Percentiles rank a stretch among this genome's conserved stretches.
Conservation (phyloP, 2,113 vertebrate genomes). For the Callorhinus ursinus region DNA sequence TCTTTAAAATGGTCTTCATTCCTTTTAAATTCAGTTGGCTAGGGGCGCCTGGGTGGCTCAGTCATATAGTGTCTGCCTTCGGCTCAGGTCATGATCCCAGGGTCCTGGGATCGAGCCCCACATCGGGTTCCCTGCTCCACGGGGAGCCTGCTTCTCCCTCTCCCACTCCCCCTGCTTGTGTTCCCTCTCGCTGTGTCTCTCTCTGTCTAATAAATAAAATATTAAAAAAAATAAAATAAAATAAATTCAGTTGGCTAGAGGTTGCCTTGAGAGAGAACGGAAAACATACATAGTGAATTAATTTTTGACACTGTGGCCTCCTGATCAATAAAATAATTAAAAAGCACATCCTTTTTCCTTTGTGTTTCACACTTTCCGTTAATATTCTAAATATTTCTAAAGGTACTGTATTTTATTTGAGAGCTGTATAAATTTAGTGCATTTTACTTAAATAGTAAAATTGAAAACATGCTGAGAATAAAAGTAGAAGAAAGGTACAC, state of each 20-base stretch:
- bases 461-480: neutral
- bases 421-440: neutral
- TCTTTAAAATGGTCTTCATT: neutral
- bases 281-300: neutral
- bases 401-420: neutral
- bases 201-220: too few species aligned
- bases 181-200: too few species aligned
- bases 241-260: neutral
- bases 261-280: neutral
- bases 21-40: conserved; percentile 14
- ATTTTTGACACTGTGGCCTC: neutral
- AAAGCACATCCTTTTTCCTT: neutral
- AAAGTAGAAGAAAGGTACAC: neutral
- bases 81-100: too few species aligned
- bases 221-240: too few species aligned
- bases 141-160: too few species aligned
- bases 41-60: neutral
- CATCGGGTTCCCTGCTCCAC: too few species aligned
- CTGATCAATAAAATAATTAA: neutral
- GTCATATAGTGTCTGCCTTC: too few species aligned
- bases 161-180: too few species aligned
- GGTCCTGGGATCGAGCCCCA: too few species aligned
- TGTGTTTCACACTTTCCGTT: conserved; percentile 7
- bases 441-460: conserved; percentile 54
- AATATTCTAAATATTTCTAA: conserved; percentile 47